These are phyloP conservation scores for Chromobotia macracanthus DNA, from an alignment of 2,797 vertebrate species.

Conservation along the genomic window DNA sequence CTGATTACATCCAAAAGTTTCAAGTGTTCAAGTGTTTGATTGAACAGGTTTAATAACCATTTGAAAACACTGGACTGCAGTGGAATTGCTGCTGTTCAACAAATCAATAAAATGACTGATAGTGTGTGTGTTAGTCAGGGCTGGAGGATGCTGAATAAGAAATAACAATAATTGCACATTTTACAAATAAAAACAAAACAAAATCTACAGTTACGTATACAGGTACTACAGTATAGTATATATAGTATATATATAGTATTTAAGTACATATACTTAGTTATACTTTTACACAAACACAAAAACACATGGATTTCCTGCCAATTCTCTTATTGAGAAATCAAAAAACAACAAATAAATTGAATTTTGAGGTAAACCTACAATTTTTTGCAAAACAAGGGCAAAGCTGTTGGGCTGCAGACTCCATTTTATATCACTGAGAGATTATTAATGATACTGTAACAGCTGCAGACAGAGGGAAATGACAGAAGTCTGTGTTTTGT, in stretches of 20 bases:
- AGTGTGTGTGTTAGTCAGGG: background rate
- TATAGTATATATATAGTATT: too few species aligned
- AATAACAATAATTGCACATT: too few species aligned
- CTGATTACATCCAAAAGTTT: background rate
- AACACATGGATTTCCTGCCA: too few species aligned
- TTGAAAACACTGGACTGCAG: background rate
- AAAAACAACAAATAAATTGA: too few species aligned
- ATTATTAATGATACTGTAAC: slow-evolving; percentile 1
- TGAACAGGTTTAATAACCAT: background rate
- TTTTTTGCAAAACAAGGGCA: background rate
- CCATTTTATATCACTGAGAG: background rate
- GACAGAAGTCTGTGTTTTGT: slow-evolving; percentile 13
- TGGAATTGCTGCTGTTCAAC: background rate
- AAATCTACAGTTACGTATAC: too few species aligned
- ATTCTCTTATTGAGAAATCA: too few species aligned
- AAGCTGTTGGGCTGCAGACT: background rate
- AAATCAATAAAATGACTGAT: slow-evolving; percentile 19
- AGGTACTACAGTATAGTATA: too few species aligned
- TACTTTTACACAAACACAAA: too few species aligned
- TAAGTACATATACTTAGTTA: too few species aligned
- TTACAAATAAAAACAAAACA: too few species aligned
- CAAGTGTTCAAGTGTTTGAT: slow-evolving; percentile 12
- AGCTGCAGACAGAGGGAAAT: slow-evolving; percentile 38
- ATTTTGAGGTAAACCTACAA: background rate
- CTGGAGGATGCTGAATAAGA: background rate